These are phyloP conservation scores for Plestiodon gilberti DNA, from an alignment of 2,113 vertebrate genomes.

Conservation along the genomic window DNA sequence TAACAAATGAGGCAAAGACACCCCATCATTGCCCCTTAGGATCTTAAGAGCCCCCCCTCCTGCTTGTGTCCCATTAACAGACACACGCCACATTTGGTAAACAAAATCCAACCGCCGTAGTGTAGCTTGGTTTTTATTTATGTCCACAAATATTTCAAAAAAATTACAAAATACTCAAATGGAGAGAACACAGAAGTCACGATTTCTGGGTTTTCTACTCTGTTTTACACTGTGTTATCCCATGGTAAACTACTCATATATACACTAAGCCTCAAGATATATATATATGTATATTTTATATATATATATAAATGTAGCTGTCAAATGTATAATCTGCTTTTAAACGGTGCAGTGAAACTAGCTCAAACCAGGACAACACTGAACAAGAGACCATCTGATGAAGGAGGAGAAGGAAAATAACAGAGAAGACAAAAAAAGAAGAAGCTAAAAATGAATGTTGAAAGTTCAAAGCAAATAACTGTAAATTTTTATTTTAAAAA, in stretches of 20 bases:
- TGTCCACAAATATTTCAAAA: constrained; percentile 99
- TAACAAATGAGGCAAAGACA: background rate
- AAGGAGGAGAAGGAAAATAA: background rate
- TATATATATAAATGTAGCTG: constrained; percentile 99
- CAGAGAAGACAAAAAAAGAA: constrained; percentile 55
- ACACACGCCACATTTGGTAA: constrained; percentile 50
- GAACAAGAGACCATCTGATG: constrained; percentile 88
- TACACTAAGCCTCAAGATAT: constrained; percentile 99
- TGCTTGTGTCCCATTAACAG: constrained; percentile 44
- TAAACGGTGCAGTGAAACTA: constrained; percentile 88
- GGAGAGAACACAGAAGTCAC: constrained; percentile 99
- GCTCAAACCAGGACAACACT: constrained; percentile 93
- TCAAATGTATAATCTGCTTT: constrained; percentile 94
- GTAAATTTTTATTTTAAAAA: constrained; percentile 35
- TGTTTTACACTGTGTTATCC: constrained; percentile 99
- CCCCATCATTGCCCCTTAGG: rapidly evolving
- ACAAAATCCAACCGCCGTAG: constrained; percentile 80
- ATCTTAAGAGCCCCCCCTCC: background rate
- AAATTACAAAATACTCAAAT: constrained; percentile 99
- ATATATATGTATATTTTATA: no score
- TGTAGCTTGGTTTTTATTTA: constrained; percentile 99
- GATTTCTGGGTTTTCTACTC: constrained; percentile 97
- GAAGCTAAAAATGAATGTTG: constrained; percentile 36
- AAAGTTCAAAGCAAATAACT: constrained; percentile 39
- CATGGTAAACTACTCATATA: constrained; percentile 99